These are phyloP conservation scores for Rattus rattus DNA, from an alignment of 2,113 vertebrate genomes.

Conservation along the genomic window DNA sequence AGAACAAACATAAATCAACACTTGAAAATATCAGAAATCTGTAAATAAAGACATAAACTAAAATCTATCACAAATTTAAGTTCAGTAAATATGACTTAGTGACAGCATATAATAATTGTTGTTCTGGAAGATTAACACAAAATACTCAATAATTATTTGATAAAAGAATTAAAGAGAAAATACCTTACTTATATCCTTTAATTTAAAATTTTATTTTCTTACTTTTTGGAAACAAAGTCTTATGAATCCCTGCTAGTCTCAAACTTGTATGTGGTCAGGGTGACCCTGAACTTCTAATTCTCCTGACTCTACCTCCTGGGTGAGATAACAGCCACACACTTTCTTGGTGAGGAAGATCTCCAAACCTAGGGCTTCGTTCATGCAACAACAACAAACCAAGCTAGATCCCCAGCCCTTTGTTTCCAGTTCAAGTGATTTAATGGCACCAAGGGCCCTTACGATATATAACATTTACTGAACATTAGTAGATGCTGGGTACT, in stretches of 20 bases:
- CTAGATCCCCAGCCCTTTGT: not conserved
- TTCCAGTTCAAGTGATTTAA: conserved; percentile 43
- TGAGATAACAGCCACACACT: not conserved
- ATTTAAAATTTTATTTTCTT: not conserved
- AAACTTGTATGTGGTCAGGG: not conserved
- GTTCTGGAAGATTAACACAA: not conserved
- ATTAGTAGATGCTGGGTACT: not conserved
- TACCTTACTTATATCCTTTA: not conserved
- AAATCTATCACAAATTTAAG: conserved; percentile 51
- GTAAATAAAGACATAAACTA: conserved; percentile 10
- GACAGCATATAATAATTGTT: not conserved
- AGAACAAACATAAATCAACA: conserved; percentile 48
- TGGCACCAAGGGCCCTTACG: conserved; percentile 15
- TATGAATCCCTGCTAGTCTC: not conserved
- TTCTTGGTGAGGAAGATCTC: not conserved
- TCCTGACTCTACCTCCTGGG: not conserved
- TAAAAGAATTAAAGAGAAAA: conserved; percentile 43
- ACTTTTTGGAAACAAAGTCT: not conserved
- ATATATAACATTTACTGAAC: conserved; percentile 10
- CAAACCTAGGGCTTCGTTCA: not conserved
- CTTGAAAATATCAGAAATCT: conserved; percentile 39
- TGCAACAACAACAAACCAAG: not conserved
- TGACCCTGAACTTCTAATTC: not conserved
- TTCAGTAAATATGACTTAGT: not conserved
- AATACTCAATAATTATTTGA: conserved; percentile 33